phyloP scores from a whole-genome alignment of 2,113 vertebrate genomes.

The Nothoprocta pentlandii region DNA sequence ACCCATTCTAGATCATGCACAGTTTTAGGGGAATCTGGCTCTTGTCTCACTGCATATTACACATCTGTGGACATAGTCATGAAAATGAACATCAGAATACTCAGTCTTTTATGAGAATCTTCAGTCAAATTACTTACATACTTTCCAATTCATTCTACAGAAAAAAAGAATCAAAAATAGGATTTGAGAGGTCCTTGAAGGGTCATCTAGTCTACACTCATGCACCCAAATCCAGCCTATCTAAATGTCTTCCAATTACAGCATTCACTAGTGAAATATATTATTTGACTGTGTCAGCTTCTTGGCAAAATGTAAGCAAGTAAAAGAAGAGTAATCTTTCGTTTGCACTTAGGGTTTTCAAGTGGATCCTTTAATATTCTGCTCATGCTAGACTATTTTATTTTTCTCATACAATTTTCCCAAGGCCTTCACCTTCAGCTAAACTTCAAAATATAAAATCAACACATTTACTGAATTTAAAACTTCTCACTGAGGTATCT shows the following conservation, averaged over 20 bases:
- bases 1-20: not conserved
- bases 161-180: not conserved
- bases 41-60: not conserved
- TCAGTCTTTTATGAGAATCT: not conserved
- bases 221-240: not conserved
- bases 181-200: not conserved
- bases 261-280: not conserved
- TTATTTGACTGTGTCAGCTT: slow-evolving; percentile 36
- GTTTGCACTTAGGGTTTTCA: not conserved
- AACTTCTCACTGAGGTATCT: slow-evolving; percentile 1
- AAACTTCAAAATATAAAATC: slow-evolving; percentile 35
- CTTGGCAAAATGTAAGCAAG: slow-evolving; percentile 5
- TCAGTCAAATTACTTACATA: not conserved
- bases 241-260: slow-evolving; percentile 20
- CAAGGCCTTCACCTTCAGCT: not conserved
- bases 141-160: not conserved
- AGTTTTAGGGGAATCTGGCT: not conserved
- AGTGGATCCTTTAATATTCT: not conserved
- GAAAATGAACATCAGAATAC: not conserved
- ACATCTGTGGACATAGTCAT: not conserved
- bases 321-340: not conserved
- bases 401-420: slow-evolving; percentile 18
- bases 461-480: not conserved
- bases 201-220: not conserved
- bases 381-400: not conserved